phyloP scores from a whole-genome alignment of 1,140 invertebrate genomes.

The Drosophila bifasciata region DNA sequence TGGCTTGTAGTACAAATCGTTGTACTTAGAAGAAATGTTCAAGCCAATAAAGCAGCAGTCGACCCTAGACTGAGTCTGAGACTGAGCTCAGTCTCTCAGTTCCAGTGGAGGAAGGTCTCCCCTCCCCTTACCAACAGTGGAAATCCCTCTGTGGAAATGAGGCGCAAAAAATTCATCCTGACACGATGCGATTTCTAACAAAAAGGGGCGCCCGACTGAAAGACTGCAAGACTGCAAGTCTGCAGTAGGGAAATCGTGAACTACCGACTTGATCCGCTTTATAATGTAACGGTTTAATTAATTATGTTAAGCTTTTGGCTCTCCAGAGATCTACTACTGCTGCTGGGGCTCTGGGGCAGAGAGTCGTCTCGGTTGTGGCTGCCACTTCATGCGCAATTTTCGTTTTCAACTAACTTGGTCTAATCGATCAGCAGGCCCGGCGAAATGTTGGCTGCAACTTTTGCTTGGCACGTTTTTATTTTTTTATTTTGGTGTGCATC shows the following conservation, averaged over 20 bases:
- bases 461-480: slow-evolving; percentile 46
- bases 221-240: slow-evolving; percentile 36
- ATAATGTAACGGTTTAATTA: slow-evolving; percentile 84
- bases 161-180: slow-evolving; percentile 82
- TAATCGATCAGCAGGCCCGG: slow-evolving; percentile 75
- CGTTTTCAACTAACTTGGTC: slow-evolving; percentile 71
- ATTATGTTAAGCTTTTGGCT: slow-evolving; percentile 74
- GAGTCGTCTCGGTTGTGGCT: slow-evolving; percentile 41
- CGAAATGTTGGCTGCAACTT: slow-evolving; percentile 24
- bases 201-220: slow-evolving; percentile 16
- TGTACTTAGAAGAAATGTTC: slow-evolving; percentile 78
- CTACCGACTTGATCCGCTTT: slow-evolving; percentile 79
- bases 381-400: slow-evolving; percentile 81
- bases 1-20: slow-evolving; percentile 81
- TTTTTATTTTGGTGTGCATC: slow-evolving; percentile 43
- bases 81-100: slow-evolving; percentile 14
- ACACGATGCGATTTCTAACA: slow-evolving; percentile 75
- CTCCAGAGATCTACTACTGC: slow-evolving; percentile 10
- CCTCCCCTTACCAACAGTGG: background rate
- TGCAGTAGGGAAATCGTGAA: slow-evolving; percentile 73
- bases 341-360: slow-evolving; percentile 6
- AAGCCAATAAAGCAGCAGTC: slow-evolving; percentile 65
- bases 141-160: slow-evolving; percentile 49
- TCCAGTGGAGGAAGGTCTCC: slow-evolving; percentile 26
- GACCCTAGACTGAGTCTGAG: slow-evolving; percentile 5